Evolutionary conservation across 2,797 vertebrate species (phyloP).

Genomic region (Tangara arthus): DNA sequence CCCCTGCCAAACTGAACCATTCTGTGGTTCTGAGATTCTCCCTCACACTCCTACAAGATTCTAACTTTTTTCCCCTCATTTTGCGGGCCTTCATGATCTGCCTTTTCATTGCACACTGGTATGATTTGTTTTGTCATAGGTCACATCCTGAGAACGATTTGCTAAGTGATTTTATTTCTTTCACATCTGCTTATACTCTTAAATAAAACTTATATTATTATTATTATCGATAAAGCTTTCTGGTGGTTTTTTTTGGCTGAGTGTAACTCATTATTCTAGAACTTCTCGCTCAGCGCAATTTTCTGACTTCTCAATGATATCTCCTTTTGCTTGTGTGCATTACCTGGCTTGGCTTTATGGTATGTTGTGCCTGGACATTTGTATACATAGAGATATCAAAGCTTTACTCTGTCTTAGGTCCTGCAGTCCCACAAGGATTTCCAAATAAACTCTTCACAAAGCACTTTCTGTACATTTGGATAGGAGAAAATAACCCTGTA

Average conservation of each 20-base stretch:
- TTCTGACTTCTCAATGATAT: not conserved
- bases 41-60: not conserved
- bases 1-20: not conserved
- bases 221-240: not conserved
- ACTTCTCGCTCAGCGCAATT: not conserved
- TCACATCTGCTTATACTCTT: not conserved
- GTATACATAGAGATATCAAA: not conserved
- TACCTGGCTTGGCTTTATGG: not conserved
- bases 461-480: not conserved
- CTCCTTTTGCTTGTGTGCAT: conserved; percentile 14
- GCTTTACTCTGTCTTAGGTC: conserved; percentile 14
- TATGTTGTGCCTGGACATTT: not conserved
- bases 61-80: not conserved
- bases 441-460: not conserved
- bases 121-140: not conserved
- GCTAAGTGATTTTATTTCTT: conserved; percentile 12
- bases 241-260: not conserved
- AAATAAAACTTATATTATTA: not conserved
- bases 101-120: not conserved
- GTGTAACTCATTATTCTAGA: not conserved
- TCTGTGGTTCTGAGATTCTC: not conserved
- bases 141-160: not conserved
- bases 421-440: not conserved
- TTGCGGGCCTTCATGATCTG: not conserved
- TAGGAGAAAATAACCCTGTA: not conserved